phyloP scores from a whole-genome alignment of 2,888 invertebrate species.

The Xylophagus ater region DNA sequence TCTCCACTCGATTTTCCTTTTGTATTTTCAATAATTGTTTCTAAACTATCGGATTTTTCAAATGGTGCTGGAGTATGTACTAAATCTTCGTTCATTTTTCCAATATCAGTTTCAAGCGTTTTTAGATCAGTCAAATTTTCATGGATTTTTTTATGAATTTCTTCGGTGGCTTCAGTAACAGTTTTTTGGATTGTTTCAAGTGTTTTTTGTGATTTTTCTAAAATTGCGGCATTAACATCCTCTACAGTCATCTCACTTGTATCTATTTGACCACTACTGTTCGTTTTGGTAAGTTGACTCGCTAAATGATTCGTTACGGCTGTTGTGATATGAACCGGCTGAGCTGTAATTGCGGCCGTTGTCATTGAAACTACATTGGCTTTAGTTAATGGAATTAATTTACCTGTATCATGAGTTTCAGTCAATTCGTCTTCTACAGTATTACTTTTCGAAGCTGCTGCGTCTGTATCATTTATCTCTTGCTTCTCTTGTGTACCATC shows the following conservation, averaged over 20 bases:
- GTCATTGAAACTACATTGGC: constrained; percentile 44
- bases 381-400: constrained; percentile 23
- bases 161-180: constrained; percentile 32
- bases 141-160: constrained; percentile 35
- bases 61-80: constrained; percentile 25
- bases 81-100: constrained; percentile 20
- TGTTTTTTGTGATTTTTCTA: constrained; percentile 32
- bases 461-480: constrained; percentile 4
- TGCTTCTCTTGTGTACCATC: constrained; percentile 7
- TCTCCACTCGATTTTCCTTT: neutral
- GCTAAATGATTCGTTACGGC: constrained; percentile 46
- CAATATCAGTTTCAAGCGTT: constrained; percentile 31
- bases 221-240: constrained; percentile 24
- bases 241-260: constrained; percentile 16
- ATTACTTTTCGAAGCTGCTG: neutral
- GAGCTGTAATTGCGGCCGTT: constrained; percentile 47
- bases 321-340: constrained; percentile 45
- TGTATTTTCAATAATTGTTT: constrained; percentile 25
- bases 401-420: constrained; percentile 15
- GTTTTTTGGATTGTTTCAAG: constrained; percentile 33
- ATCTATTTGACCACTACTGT: constrained; percentile 17
- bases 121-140: constrained; percentile 35
- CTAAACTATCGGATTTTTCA: constrained; percentile 24
- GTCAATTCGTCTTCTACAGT: constrained; percentile 13
- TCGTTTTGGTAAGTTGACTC: constrained; percentile 23